phyloP scores from a whole-genome alignment of 2,888 invertebrate genomes.

The Eretmocerus hayati region DNA sequence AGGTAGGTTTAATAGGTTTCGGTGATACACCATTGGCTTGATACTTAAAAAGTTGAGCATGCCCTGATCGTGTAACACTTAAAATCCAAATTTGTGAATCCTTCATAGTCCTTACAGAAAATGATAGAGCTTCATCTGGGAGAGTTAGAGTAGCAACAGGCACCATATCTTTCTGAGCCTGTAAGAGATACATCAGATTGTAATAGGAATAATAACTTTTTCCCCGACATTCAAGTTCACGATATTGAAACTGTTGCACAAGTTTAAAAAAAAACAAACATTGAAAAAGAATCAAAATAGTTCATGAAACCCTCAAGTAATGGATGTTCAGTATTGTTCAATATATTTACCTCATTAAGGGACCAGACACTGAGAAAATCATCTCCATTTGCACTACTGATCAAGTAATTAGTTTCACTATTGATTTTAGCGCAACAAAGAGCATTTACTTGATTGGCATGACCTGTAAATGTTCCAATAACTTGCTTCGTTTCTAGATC shows the following conservation, averaged over 20 bases:
- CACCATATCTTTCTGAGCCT: conserved; percentile 47
- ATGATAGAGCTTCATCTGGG: conserved; percentile 59
- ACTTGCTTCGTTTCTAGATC: conserved; percentile 54
- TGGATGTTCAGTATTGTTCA: too few relatives aligned
- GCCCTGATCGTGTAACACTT: conserved; percentile 67
- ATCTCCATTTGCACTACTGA: conserved; percentile 48
- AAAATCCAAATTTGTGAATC: conserved; percentile 50
- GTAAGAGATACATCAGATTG: conserved; percentile 15
- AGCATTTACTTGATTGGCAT: conserved; percentile 53
- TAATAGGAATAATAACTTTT: background rate
- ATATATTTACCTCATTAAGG: conserved; percentile 39
- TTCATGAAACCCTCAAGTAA: background rate
- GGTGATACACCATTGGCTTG: conserved; percentile 64
- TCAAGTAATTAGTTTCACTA: conserved; percentile 42
- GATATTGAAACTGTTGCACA: background rate
- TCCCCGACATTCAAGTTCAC: background rate
- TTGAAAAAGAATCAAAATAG: conserved; percentile 1
- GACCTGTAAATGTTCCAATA: conserved; percentile 59
- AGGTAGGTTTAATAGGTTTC: conserved; percentile 60
- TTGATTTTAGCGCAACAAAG: conserved; percentile 42
- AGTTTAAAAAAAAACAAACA: conserved; percentile 1
- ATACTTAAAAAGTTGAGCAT: conserved; percentile 71
- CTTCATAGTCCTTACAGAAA: conserved; percentile 50
- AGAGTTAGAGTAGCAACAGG: conserved; percentile 57
- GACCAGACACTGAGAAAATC: conserved; percentile 50